These are phyloP conservation scores for Papilio gigon DNA, from an alignment of 2,888 invertebrate genomes.

Conservation along the genomic window DNA sequence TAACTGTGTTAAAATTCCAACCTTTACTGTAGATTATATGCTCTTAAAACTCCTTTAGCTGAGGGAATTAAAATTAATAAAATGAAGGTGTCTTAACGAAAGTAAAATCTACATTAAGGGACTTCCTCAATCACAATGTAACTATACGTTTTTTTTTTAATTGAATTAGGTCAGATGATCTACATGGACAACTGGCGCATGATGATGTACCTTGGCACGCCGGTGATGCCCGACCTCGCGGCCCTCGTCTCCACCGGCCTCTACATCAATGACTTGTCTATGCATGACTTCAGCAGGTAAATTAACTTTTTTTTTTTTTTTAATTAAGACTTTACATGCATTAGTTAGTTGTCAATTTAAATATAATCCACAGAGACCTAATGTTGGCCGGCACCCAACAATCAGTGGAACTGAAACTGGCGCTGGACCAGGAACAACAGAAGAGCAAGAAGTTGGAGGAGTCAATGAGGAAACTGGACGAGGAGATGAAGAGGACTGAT, in stretches of 20 bases:
- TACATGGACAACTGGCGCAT: conserved; percentile 99
- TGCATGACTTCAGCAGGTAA: conserved; percentile 98
- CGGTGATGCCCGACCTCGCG: conserved; percentile 97
- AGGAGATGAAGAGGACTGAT: conserved; percentile 97
- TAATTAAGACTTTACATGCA: neutral
- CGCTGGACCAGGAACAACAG: conserved; percentile 97
- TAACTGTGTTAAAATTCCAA: too few relatives aligned
- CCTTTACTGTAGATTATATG: too few relatives aligned
- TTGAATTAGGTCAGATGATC: conserved; percentile 95
- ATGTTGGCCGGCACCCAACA: conserved; percentile 99
- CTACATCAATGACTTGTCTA: conserved; percentile 98
- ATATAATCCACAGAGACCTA: conserved; percentile 89
- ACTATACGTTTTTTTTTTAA: neutral
- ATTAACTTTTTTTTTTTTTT: neutral
- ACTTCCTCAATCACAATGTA: too few relatives aligned
- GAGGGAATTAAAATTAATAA: too few relatives aligned
- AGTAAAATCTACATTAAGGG: too few relatives aligned
- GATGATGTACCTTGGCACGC: conserved; percentile 98
- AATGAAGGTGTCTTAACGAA: too few relatives aligned
- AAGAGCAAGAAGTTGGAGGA: conserved; percentile 98
- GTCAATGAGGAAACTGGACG: conserved; percentile 97
- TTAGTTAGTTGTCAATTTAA: too few relatives aligned
- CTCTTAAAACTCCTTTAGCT: too few relatives aligned
- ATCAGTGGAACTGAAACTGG: conserved; percentile 96
- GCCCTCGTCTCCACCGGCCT: conserved; percentile 95